Percentiles rank a stretch among this genome's conserved stretches.
Evolutionary conservation across 2,888 invertebrate genomes (phyloP).

Genomic region (Drosophila nr. medialis): DNA sequence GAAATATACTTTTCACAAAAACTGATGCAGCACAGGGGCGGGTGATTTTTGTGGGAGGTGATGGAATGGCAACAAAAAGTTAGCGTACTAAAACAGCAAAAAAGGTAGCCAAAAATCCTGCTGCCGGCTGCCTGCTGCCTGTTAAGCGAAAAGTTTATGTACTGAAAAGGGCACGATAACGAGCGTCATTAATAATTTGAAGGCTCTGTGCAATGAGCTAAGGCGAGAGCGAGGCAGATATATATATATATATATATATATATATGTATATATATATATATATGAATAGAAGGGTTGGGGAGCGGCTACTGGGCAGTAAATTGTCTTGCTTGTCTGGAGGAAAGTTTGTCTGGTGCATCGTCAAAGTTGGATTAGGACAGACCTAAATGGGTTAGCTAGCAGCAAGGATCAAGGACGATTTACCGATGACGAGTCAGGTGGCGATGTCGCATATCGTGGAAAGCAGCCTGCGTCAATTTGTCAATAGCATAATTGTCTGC

Average conservation of each 20-base stretch:
- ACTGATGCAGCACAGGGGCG: neutral
- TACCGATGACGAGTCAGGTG: conserved; percentile 30
- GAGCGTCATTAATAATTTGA: conserved; percentile 84
- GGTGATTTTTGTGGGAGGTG: neutral
- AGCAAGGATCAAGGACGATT: neutral
- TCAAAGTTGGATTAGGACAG: conserved; percentile 61
- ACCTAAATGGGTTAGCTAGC: conserved; percentile 61
- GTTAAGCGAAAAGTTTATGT: conserved; percentile 82
- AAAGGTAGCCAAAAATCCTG: conserved; percentile 47
- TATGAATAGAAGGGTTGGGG: neutral
- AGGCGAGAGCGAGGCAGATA: neutral
- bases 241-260: neutral
- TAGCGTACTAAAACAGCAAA: conserved; percentile 5
- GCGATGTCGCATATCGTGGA: conserved; percentile 24
- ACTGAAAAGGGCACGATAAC: conserved; percentile 84
- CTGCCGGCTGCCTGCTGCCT: conserved; percentile 33
- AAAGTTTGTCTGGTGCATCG: conserved; percentile 57
- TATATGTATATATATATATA: neutral
- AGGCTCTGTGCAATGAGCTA: conserved; percentile 41
- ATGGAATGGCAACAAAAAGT: conserved; percentile 27
- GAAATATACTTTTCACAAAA: conserved; percentile 46
- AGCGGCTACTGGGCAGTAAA: conserved; percentile 49
- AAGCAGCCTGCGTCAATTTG: conserved; percentile 76
- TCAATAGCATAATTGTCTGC: conserved; percentile 81
- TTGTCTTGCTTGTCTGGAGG: conserved; percentile 65